Conservation (phyloP, 2,113 vertebrate species). For the Illadopsis cleaveri region DNA sequence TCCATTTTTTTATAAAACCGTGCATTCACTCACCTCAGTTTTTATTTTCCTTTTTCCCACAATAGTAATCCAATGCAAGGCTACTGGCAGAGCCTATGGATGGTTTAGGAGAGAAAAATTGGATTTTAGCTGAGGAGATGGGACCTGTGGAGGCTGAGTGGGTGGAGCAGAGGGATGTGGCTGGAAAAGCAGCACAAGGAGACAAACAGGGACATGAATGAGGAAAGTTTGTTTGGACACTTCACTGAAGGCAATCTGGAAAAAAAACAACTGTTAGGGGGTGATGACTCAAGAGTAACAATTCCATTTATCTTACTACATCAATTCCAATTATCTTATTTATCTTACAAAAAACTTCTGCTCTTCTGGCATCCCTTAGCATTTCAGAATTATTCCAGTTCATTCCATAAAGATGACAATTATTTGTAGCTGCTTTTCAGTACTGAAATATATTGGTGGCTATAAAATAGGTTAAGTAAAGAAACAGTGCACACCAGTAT, state of each 20-base stretch:
- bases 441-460: background rate
- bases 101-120: background rate
- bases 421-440: background rate
- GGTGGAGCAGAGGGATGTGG: background rate
- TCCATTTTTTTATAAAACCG: background rate
- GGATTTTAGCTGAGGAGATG: background rate
- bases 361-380: background rate
- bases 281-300: background rate
- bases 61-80: fast-evolving
- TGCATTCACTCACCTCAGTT: fast-evolving
- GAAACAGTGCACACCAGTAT: background rate
- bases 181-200: background rate
- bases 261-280: background rate
- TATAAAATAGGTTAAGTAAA: background rate
- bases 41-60: background rate
- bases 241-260: background rate
- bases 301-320: background rate
- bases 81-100: fast-evolving
- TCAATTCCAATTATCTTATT: background rate
- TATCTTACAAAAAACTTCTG: background rate
- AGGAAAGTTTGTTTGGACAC: background rate
- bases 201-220: background rate
- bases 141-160: fast-evolving
- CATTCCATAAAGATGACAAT: background rate
- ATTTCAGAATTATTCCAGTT: background rate